Evolutionary conservation across 2,113 vertebrate genomes (phyloP).

Genomic region (Pardalotus punctatus): DNA sequence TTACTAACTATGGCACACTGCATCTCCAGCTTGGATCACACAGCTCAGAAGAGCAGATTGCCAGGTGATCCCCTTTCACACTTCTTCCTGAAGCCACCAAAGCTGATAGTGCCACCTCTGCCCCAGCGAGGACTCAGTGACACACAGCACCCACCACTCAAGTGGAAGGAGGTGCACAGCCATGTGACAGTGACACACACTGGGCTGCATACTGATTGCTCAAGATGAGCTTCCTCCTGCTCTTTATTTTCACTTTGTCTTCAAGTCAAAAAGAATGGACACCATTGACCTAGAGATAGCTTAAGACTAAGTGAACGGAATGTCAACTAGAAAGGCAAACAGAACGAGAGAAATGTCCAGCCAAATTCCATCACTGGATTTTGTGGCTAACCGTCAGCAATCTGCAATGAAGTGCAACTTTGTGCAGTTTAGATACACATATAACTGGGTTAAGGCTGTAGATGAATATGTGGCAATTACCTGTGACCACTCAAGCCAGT

Average conservation of each 20-base stretch:
- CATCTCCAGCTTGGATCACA: neutral
- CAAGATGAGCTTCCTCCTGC: neutral
- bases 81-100: neutral
- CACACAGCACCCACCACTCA: fast-evolving
- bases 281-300: neutral
- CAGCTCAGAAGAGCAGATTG: neutral
- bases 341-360: neutral
- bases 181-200: neutral
- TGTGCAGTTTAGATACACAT: neutral
- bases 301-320: neutral
- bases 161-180: neutral
- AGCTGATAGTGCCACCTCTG: neutral
- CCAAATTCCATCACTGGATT: neutral
- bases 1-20: neutral
- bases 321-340: neutral
- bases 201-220: neutral
- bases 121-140: neutral
- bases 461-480: neutral
- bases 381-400: neutral
- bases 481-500: neutral
- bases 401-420: neutral
- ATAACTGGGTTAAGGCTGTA: neutral
- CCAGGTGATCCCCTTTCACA: neutral
- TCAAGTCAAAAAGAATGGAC: neutral
- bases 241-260: neutral